Evolutionary conservation across 92 coral and sea anemone species (phyloP).

Genomic region (Phenganax marumi): DNA sequence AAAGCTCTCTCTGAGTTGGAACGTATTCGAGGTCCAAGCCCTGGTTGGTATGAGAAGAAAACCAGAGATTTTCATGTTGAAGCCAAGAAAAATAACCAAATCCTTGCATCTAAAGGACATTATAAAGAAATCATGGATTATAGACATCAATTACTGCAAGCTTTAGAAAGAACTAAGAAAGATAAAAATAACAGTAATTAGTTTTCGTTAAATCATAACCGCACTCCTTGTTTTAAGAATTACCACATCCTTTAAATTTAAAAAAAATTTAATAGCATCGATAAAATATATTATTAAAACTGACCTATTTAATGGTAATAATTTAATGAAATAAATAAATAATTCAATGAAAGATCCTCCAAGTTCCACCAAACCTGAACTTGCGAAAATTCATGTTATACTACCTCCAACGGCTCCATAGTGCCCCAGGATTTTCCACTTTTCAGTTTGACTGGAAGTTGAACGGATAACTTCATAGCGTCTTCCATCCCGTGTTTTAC

Average conservation of each 20-base stretch:
- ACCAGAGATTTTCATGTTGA: conserved; percentile 82
- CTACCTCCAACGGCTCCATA: conserved; percentile 66
- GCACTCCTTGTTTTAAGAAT: too few relatives aligned
- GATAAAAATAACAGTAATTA: neutral
- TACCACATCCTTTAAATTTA: too few relatives aligned
- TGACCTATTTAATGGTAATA: too few relatives aligned
- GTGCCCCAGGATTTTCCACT: conserved; percentile 97
- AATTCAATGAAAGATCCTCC: too few relatives aligned
- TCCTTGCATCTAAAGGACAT: conserved; percentile 79
- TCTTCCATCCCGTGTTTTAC: conserved; percentile 85
- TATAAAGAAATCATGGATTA: conserved; percentile 87
- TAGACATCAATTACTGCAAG: conserved; percentile 68
- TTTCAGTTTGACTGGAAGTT: conserved; percentile 85
- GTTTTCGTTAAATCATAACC: neutral
- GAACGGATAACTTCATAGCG: conserved; percentile 79
- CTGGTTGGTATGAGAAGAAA: conserved; percentile 93
- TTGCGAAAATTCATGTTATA: too few relatives aligned
- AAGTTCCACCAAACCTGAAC: too few relatives aligned
- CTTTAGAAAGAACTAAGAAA: conserved; percentile 49
- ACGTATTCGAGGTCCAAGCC: conserved; percentile 89
- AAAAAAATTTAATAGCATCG: too few relatives aligned
- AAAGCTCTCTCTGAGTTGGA: conserved; percentile 78
- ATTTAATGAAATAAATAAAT: too few relatives aligned
- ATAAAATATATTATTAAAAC: too few relatives aligned
- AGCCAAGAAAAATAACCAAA: conserved; percentile 77